A percentile compares a stretch with the other conserved stretches of the same genome.
These are phyloP conservation scores for Austrolebias charrua DNA, from an alignment of 2,797 vertebrate species.

Conservation along the genomic window DNA sequence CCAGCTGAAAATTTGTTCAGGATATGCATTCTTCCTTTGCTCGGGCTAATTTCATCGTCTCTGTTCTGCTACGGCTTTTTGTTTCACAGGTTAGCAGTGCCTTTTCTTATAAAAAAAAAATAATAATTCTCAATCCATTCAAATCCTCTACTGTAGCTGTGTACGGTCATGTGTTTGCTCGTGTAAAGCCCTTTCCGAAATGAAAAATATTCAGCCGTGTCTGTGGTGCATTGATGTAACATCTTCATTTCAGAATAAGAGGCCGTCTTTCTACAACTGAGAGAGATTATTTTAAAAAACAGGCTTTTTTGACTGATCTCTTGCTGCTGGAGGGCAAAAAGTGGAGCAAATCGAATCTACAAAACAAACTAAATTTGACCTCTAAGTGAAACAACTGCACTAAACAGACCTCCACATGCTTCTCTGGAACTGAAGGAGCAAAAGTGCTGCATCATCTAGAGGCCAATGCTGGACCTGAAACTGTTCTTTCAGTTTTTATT, in stretches of 20 bases:
- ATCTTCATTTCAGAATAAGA: slow-evolving; percentile 65
- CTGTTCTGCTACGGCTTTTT: slow-evolving; percentile 57
- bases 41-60: slow-evolving; percentile 67
- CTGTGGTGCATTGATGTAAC: slow-evolving; percentile 48
- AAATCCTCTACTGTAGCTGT: slow-evolving; percentile 21
- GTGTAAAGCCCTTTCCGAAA: slow-evolving; percentile 48
- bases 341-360: slow-evolving; percentile 24
- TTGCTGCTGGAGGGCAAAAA: slow-evolving; percentile 29
- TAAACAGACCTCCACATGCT: neutral
- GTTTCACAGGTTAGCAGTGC: slow-evolving; percentile 65
- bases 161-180: slow-evolving; percentile 48
- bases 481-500: neutral
- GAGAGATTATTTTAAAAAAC: slow-evolving; percentile 54
- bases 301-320: slow-evolving; percentile 38
- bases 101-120: slow-evolving; percentile 38
- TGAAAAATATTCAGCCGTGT: slow-evolving; percentile 46
- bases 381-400: slow-evolving; percentile 8
- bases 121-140: slow-evolving; percentile 53
- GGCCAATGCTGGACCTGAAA: slow-evolving; percentile 3
- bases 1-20: slow-evolving; percentile 65
- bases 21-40: slow-evolving; percentile 71
- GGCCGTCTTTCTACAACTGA: slow-evolving; percentile 57
- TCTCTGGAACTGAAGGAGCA: slow-evolving; percentile 5
- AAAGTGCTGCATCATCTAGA: slow-evolving; percentile 10
- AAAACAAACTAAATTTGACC: slow-evolving; percentile 51